Conservation (phyloP, 2,797 vertebrate genomes). For the Thunnus albacares region DNA sequence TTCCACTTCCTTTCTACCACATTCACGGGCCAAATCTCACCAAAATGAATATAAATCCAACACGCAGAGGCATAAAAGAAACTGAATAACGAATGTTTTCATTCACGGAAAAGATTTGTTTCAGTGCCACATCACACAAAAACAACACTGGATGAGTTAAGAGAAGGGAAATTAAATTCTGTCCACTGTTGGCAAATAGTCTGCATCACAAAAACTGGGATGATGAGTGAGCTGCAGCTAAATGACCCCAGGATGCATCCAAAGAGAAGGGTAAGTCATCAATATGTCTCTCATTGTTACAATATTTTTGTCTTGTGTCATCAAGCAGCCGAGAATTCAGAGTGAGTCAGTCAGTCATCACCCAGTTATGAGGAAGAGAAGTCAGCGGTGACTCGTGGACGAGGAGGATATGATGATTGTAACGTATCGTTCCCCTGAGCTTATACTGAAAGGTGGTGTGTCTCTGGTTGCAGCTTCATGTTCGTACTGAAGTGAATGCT, state of each 20-base stretch:
- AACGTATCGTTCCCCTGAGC: conserved; percentile 28
- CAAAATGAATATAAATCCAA: conserved; percentile 25
- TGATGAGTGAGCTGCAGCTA: conserved; percentile 36
- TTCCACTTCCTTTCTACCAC: conserved; percentile 10
- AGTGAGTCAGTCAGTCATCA: conserved; percentile 55
- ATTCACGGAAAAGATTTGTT: conserved; percentile 26
- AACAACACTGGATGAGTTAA: conserved; percentile 26
- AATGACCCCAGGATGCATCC: conserved; percentile 30
- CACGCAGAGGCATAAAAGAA: conserved; percentile 10
- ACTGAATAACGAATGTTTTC: conserved; percentile 18
- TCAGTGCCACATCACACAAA: conserved; percentile 19
- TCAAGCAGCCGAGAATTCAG: conserved; percentile 21
- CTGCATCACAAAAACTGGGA: conserved; percentile 40
- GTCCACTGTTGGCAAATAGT: conserved; percentile 30
- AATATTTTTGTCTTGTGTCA: conserved; percentile 52
- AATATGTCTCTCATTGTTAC: conserved; percentile 30
- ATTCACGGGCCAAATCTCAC: conserved; percentile 22
- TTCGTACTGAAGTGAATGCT: conserved; percentile 36
- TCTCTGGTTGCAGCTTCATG: conserved; percentile 30
- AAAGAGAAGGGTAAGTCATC: conserved; percentile 46
- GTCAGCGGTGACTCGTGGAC: conserved; percentile 12
- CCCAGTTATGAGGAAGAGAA: conserved; percentile 2
- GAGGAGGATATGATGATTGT: conserved; percentile 14
- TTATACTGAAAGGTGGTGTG: conserved; percentile 22
- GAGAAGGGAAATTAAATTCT: conserved; percentile 46